A percentile compares a stretch with the other conserved stretches of the same genome.
phyloP scores from a whole-genome alignment of 1,140 invertebrate species.

The Aphidius ervi region DNA sequence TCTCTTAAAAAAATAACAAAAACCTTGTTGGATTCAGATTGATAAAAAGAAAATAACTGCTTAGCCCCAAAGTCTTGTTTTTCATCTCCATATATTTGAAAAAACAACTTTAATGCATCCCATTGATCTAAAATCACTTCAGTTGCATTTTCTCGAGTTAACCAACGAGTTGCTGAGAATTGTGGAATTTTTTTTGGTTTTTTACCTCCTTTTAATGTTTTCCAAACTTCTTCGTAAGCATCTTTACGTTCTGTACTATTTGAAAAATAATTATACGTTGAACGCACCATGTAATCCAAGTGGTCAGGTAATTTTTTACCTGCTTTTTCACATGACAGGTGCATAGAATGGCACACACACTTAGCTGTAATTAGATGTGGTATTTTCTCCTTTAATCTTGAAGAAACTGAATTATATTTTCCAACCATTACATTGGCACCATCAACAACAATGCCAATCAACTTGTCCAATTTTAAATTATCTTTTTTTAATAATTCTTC shows the following conservation, averaged over 20 bases:
- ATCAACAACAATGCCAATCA: conserved; percentile 41
- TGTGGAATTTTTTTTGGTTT: conserved; percentile 19
- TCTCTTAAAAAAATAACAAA: conserved; percentile 19
- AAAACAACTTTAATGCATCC: conserved; percentile 21
- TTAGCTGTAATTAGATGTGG: conserved; percentile 37
- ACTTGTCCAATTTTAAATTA: conserved; percentile 33
- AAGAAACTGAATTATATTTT: conserved; percentile 33
- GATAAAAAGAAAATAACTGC: conserved; percentile 14
- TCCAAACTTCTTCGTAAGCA: conserved; percentile 18
- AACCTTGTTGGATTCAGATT: conserved; percentile 11
- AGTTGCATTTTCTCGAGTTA: conserved; percentile 15
- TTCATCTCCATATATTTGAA: conserved; percentile 13
- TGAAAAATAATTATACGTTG: conserved; percentile 35
- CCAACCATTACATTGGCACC: conserved; percentile 41
- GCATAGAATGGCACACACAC: conserved; percentile 46
- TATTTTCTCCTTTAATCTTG: conserved; percentile 26
- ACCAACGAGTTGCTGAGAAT: conserved; percentile 23
- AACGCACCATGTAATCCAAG: conserved; percentile 32
- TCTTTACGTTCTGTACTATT: conserved; percentile 32
- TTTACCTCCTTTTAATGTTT: neutral
- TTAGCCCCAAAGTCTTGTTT: conserved; percentile 16
- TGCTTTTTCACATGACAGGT: conserved; percentile 39
- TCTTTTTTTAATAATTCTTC: no score
- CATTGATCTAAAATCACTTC: conserved; percentile 22
- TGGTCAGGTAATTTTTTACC: conserved; percentile 35